phyloP scores from a whole-genome alignment of 2,888 invertebrate species.

The Ochlodes sylvanus region DNA sequence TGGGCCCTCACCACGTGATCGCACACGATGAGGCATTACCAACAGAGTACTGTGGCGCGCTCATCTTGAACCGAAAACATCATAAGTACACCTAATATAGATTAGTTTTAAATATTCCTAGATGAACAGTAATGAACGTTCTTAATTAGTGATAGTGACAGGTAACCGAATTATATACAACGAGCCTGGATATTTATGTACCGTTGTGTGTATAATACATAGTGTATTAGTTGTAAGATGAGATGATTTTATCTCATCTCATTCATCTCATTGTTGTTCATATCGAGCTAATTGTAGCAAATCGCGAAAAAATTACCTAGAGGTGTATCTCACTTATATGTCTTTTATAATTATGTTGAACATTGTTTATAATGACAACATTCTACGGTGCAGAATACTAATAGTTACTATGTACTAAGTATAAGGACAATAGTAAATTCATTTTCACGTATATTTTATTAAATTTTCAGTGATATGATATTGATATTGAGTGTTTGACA shows the following conservation, averaged over 20 bases:
- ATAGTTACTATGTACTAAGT: background rate
- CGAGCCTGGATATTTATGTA: background rate
- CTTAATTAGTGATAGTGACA: slow-evolving; percentile 13
- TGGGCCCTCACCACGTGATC: slow-evolving; percentile 51
- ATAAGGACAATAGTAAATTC: too few relatives aligned
- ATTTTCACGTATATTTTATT: background rate
- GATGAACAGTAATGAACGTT: background rate
- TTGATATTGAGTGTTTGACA: background rate
- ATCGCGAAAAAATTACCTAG: too few relatives aligned
- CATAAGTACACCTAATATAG: slow-evolving; percentile 53
- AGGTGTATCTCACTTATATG: slow-evolving; percentile 2
- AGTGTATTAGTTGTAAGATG: background rate
- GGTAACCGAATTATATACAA: background rate
- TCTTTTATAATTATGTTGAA: background rate
- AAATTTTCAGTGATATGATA: background rate
- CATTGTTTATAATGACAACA: background rate
- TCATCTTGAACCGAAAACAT: slow-evolving; percentile 49
- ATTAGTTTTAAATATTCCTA: slow-evolving; percentile 42
- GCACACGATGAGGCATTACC: slow-evolving; percentile 48
- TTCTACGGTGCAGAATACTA: background rate
- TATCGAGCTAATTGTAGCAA: too few relatives aligned
- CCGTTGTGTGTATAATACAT: background rate
- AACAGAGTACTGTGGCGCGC: slow-evolving; percentile 41
- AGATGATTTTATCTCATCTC: background rate
- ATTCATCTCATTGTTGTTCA: too few relatives aligned